These are phyloP conservation scores for Lagodon rhomboides DNA, from an alignment of 2,797 vertebrate species.

Conservation along the genomic window DNA sequence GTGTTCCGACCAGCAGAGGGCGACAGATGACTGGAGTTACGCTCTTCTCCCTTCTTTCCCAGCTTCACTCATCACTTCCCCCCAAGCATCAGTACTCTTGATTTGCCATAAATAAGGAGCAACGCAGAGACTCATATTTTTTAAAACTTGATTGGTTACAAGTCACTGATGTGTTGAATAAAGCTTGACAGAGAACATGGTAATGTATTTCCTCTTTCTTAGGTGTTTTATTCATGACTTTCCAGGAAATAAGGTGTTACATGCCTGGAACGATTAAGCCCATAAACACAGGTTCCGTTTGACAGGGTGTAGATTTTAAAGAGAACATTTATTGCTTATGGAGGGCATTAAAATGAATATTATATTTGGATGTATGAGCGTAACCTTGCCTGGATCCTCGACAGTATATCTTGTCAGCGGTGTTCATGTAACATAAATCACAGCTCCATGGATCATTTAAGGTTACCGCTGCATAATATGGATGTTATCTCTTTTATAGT, in stretches of 20 bases:
- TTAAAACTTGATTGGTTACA: neutral
- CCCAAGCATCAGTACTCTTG: neutral
- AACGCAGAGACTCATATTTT: neutral
- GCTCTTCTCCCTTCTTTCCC: neutral
- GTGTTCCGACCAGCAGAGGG: conserved; percentile 75
- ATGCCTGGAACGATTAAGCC: conserved; percentile 11
- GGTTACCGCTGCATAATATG: conserved; percentile 52
- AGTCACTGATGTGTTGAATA: conserved; percentile 1
- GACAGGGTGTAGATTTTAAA: conserved; percentile 43
- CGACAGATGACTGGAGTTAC: conserved; percentile 65
- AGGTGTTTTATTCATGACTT: conserved; percentile 24
- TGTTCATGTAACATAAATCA: conserved; percentile 58
- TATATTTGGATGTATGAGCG: conserved; percentile 28
- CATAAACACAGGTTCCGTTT: conserved; percentile 45
- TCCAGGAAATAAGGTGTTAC: conserved; percentile 4
- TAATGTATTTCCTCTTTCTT: neutral
- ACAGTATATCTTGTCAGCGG: conserved; percentile 41
- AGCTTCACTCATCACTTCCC: conserved; percentile 4
- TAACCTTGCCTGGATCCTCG: conserved; percentile 20
- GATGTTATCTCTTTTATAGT: conserved; percentile 67
- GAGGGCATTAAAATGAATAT: conserved; percentile 23
- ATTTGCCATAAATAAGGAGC: neutral
- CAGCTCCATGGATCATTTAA: conserved; percentile 65
- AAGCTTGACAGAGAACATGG: conserved; percentile 10
- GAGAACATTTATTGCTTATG: conserved; percentile 4